phyloP scores from a whole-genome alignment of 2,888 invertebrate species.

The Phlogophora meticulosa region DNA sequence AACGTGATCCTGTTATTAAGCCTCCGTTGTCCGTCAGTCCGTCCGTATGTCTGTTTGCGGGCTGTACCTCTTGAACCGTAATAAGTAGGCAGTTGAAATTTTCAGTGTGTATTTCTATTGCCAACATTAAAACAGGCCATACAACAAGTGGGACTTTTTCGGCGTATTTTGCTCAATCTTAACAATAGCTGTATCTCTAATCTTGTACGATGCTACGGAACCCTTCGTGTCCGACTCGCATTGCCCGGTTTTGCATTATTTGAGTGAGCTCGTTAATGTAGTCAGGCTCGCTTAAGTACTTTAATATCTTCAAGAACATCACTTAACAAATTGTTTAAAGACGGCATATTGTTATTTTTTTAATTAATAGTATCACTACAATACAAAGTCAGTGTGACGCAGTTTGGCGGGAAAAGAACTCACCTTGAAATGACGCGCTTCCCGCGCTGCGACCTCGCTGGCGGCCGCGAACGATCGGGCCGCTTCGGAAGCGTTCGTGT shows the following conservation, averaged over 20 bases:
- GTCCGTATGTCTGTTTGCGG: too few species aligned
- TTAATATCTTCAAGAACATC: slow-evolving; percentile 62
- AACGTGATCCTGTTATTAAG: too few species aligned
- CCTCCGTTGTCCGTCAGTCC: too few species aligned
- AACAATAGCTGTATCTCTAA: too few species aligned
- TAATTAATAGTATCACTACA: slow-evolving; percentile 77
- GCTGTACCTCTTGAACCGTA: too few species aligned
- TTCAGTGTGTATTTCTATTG: too few species aligned
- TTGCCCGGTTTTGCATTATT: slow-evolving; percentile 9
- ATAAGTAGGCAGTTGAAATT: too few species aligned
- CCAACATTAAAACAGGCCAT: too few species aligned
- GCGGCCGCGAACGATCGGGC: slow-evolving; percentile 85
- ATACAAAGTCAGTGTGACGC: slow-evolving; percentile 82
- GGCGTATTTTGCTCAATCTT: too few species aligned
- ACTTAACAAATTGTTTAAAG: slow-evolving; percentile 55
- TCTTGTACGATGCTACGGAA: too few species aligned
- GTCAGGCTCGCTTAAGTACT: slow-evolving; percentile 6
- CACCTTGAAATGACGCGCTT: slow-evolving; percentile 88
- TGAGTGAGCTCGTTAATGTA: background rate
- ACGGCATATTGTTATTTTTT: slow-evolving; percentile 67
- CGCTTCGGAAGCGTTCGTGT: slow-evolving; percentile 69
- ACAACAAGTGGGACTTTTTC: too few species aligned
- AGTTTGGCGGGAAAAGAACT: slow-evolving; percentile 87
- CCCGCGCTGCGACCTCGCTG: slow-evolving; percentile 87
- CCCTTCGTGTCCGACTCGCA: too few species aligned